Conservation (phyloP, 2,113 vertebrate genomes). For the Oryzias woworae region DNA sequence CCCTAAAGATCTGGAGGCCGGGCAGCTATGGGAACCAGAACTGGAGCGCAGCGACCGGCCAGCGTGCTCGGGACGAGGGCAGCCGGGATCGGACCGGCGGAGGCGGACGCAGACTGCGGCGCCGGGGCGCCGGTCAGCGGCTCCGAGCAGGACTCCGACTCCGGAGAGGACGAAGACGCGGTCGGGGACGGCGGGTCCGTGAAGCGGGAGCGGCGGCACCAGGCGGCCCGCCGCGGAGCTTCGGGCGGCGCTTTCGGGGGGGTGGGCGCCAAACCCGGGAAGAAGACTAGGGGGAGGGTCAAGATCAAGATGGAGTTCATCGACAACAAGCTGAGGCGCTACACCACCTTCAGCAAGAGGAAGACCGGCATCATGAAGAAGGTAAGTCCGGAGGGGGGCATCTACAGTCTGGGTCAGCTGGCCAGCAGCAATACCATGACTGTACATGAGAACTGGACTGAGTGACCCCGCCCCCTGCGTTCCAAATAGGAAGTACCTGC, state of each 20-base stretch:
- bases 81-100: conserved; percentile 53
- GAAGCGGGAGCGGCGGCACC: conserved; percentile 80
- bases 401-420: conserved; percentile 39
- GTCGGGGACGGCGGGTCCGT: conserved; percentile 66
- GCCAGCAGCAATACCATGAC: no score
- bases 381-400: conserved; percentile 73
- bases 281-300: conserved; percentile 91
- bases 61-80: conserved; percentile 61
- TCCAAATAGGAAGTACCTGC: no score
- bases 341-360: conserved; percentile 95
- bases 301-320: conserved; percentile 98
- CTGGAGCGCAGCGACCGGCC: conserved; percentile 47
- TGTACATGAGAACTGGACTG: no score
- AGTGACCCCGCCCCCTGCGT: no score
- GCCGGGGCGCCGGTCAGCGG: conserved; percentile 72
- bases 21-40: conserved; percentile 63
- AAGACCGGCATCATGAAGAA: conserved; percentile 96
- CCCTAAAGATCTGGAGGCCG: conserved; percentile 14
- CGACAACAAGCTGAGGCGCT: conserved; percentile 88
- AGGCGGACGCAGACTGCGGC: conserved; percentile 39
- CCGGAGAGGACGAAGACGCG: conserved; percentile 84
- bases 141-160: conserved; percentile 85
- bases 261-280: conserved; percentile 88
- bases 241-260: conserved; percentile 68
- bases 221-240: conserved; percentile 65